Evolutionary conservation across 2,888 invertebrate species (phyloP), one percentile per base, ranked within the genome.

Genomic region (Macrostomum cliftonense): DNA sequence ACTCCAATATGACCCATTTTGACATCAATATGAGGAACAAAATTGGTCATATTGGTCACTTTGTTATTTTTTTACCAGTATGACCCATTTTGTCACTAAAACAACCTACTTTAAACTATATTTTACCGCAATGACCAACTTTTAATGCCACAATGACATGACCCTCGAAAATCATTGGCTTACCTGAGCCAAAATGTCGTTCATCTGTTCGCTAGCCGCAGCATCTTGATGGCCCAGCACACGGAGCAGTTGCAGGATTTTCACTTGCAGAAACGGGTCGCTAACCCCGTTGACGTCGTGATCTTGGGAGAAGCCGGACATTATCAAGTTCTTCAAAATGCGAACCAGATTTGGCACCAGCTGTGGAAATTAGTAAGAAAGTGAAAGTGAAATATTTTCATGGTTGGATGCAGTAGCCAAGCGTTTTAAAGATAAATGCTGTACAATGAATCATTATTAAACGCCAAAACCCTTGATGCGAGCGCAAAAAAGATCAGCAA

Each of bases 281-380:
- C 91, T 93, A 42, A 99, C 91, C 20, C 97, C 97, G 55, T 91
- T 91, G 43, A 99, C 97, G 72, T 99, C 97, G 71, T 99, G 97
- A 68, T 99, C 97, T 12, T 97, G 97, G 36, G 95, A 97, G 74
- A 97, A 99, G 21, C 97, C 97, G 49, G 93, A 89, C 74, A 95
- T 76, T 59, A 99, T 91, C 57, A 99, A 76, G 72, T 93, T 97
- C 75, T 97, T 97, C 71, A 99, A 74, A 70, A 95, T 93, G 64
- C 95, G 79, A 62, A 99, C 97, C 72, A 99, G 76, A 72, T 93
- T 95, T 52, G 95, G 93, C 60, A 97, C 95, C 71, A 95, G 83
- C 93, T 95, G 77, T 14, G 61, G 58, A 36, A 40, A 28, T n/a
- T n/a, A n/a, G n/a, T n/a, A n/a, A n/a, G n/a, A 40, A 46, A 7